Evolutionary conservation across 2,888 invertebrate species (phyloP), one percentile per base, ranked within the genome.

Genomic region (Aphrophora alni): DNA sequence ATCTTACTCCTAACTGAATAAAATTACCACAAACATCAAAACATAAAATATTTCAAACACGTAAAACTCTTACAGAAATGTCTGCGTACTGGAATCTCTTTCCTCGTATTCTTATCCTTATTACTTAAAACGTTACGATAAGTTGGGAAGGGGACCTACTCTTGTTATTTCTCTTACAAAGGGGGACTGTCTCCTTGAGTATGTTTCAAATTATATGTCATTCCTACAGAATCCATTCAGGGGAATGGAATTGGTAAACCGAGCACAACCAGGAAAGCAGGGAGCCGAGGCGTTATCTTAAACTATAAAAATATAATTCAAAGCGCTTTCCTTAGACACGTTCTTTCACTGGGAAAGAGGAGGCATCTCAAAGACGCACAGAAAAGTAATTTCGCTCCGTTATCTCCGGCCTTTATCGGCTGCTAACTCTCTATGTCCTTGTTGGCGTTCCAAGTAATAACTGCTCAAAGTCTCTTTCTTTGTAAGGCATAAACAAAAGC

Each of bases 261-360:
- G 38, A 74, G 38, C 38, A 24, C 21, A 72, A 17, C 33, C 28
- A 28, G 72, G 28, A 24, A 38, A 28, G 27, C 28, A 28, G 10
- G 27, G 10, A 71, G 71, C 5, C n/a, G 17, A 17, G 26, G 33
- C 38, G 59, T 59, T 59, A 59, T 59, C 59, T 59, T 59, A 21
- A 38, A 76, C 75, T 76, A 76, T 76, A 76, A 76, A 76, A 51
- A 59, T 76, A 68, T 76, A 76, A 51, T 76, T 76, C 75, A 76
- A 76, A 76, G 75, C 25, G 44, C 59, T 59, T 33, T 76, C 68
- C 59, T 38, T 24, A 24, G 26, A n/a, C 44, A 25, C 51, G 12
- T 44, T 24, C 26, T 68, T 76, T 68, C 76, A 76, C 33, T 33
- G 76, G 33, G 28, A 76, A n/a, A n/a, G n/a, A n/a, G n/a, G n/a